Conservation (phyloP, 2,888 invertebrate species). For the Blomia tropicalis region DNA sequence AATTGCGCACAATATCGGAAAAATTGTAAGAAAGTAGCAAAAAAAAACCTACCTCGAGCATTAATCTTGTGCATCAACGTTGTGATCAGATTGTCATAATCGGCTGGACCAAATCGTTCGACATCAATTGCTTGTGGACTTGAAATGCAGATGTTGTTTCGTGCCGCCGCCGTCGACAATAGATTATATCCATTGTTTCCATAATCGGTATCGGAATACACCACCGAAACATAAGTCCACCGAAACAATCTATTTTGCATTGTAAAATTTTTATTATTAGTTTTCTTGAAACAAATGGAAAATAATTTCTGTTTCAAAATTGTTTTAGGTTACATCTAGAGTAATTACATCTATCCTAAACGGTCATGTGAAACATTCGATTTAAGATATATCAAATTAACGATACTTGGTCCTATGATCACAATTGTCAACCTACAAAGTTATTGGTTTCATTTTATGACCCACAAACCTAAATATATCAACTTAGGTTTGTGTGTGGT, state of each 20-base stretch:
- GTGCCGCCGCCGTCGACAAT: slow-evolving; percentile 36
- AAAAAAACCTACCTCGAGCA: slow-evolving; percentile 39
- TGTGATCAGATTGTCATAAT: slow-evolving; percentile 39
- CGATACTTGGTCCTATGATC: too few species aligned
- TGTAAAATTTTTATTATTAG: too few species aligned
- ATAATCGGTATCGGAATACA: slow-evolving; percentile 45
- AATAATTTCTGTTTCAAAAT: neutral
- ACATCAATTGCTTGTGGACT: slow-evolving; percentile 39
- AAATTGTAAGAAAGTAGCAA: too few species aligned
- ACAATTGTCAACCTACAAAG: too few species aligned
- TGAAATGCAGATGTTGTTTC: slow-evolving; percentile 42
- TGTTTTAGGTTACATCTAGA: too few species aligned
- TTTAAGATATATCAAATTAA: too few species aligned
- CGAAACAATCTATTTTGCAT: slow-evolving; percentile 38
- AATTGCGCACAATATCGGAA: too few species aligned
- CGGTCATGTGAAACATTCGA: too few species aligned
- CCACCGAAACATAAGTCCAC: slow-evolving; percentile 44
- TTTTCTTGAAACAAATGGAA: neutral
- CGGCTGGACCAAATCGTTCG: slow-evolving; percentile 36
- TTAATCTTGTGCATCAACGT: slow-evolving; percentile 38
- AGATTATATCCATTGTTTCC: slow-evolving; percentile 42
- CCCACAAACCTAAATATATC: too few species aligned
- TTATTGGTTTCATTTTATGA: too few species aligned
- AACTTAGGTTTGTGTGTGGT: too few species aligned
- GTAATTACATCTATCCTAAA: too few species aligned